Evolutionary conservation across 2,113 vertebrate species (phyloP).

Genomic region (Odontesthes bonariensis): DNA sequence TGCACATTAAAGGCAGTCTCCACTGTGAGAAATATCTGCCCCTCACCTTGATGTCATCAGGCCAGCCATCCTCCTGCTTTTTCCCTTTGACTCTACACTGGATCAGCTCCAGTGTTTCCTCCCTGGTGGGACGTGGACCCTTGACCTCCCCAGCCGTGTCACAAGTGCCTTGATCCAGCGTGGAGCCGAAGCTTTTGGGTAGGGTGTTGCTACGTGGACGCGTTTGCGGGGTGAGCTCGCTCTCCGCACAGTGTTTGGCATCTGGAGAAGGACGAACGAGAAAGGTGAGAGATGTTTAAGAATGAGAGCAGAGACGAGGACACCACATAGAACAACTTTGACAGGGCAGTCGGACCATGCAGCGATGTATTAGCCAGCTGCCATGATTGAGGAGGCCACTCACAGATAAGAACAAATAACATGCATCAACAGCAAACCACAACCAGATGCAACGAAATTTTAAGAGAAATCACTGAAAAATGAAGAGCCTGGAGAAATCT

Average conservation of each 20-base stretch:
- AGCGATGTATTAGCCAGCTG: conserved; percentile 25
- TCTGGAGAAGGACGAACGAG: conserved; percentile 76
- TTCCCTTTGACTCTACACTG: conserved; percentile 90
- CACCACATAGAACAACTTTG: neutral
- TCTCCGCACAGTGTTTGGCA: conserved; percentile 92
- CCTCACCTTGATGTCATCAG: conserved; percentile 93
- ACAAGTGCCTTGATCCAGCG: conserved; percentile 87
- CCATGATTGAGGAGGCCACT: conserved; percentile 5
- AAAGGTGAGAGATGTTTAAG: neutral
- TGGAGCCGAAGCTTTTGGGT: conserved; percentile 98
- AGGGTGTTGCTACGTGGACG: conserved; percentile 97
- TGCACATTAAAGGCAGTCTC: no score
- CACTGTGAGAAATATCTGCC: no score
- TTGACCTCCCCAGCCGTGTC: conserved; percentile 79
- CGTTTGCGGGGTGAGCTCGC: conserved; percentile 90
- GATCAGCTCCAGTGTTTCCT: conserved; percentile 93
- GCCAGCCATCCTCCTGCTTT: conserved; percentile 91
- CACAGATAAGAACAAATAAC: conserved; percentile 19
- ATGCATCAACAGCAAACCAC: conserved; percentile 2
- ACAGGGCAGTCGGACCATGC: conserved; percentile 23
- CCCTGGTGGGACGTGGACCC: conserved; percentile 86
- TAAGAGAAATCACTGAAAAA: neutral
- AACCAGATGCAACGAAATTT: conserved; percentile 8
- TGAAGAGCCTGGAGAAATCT: neutral
- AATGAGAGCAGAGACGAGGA: neutral